Evolutionary conservation across 2,113 vertebrate species (phyloP), one percentile per base, ranked within the genome.

Genomic region (Austrofundulus limnaeus): DNA sequence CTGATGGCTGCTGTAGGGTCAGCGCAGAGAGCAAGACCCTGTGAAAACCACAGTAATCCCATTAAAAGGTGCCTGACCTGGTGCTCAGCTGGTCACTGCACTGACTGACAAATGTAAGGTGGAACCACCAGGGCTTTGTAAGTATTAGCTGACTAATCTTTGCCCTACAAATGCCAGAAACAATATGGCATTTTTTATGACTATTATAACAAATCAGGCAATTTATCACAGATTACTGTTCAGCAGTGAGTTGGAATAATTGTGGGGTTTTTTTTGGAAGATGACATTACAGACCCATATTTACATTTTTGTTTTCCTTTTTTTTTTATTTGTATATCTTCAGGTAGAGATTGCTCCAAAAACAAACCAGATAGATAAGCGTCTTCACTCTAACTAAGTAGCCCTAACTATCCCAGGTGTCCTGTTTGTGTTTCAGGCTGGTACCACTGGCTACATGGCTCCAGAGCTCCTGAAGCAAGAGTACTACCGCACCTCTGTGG

Each of bases 371-470:
- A n/a, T n/a, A n/a, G n/a, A n/a, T n/a, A n/a, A n/a, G n/a, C n/a
- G n/a, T n/a, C n/a, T n/a, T n/a, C n/a, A n/a, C n/a, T n/a, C n/a
- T n/a, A n/a, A n/a, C n/a, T n/a, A n/a, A n/a, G n/a, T n/a, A n/a
- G n/a, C n/a, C n/a, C n/a, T n/a, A n/a, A n/a, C n/a, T n/a, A n/a
- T n/a, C n/a, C n/a, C n/a, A n/a, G n/a, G n/a, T 12, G 11, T 14
- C 19, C 16, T 56, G 15, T 79, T n/a, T n/a, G 31, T 65, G 45
- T 49, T 8, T 3, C 50, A 96, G 95, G 95, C 95, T 81, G 96
- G 95, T 54, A 96, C 95, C 2, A 93, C 89, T 5, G 94, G 94
- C 38, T 97, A 97, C 73, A 96, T 98, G 95, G 94, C 94, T 61
- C 95, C 95, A 0, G 95, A 95, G 87, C 92, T 97, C 49, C 88